phyloP scores from a whole-genome alignment of 2,888 invertebrate species.

The Macaria notata region DNA sequence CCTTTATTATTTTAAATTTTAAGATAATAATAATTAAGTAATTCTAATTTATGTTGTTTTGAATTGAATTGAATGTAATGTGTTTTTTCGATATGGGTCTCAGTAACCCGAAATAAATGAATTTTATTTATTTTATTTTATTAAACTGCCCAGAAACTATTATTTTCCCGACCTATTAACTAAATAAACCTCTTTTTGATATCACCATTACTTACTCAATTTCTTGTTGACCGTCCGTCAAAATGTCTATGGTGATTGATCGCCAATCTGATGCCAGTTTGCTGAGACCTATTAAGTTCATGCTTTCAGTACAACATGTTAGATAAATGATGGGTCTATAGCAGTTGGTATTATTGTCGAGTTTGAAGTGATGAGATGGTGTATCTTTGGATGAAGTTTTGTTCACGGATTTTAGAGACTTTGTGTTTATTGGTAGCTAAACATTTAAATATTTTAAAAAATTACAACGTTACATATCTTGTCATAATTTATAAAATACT shows the following conservation, averaged over 20 bases:
- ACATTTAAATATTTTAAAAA: too few relatives aligned
- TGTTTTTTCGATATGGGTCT: too few relatives aligned
- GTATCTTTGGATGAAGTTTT: neutral
- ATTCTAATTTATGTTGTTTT: too few relatives aligned
- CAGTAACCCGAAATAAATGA: too few relatives aligned
- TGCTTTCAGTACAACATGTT: constrained; percentile 21
- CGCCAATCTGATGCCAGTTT: constrained; percentile 16
- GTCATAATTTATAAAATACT: too few relatives aligned
- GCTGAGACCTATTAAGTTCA: constrained; percentile 19
- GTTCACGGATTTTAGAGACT: neutral
- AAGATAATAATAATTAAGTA: too few relatives aligned
- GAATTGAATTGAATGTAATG: too few relatives aligned
- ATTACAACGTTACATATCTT: too few relatives aligned
- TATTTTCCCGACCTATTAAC: neutral
- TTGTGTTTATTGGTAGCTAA: too few relatives aligned
- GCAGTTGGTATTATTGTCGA: constrained; percentile 13
- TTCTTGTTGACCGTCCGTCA: constrained; percentile 19
- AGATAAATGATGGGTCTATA: constrained; percentile 21
- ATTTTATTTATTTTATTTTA: too few relatives aligned
- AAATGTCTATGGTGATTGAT: constrained; percentile 22
- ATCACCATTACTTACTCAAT: constrained; percentile 17
- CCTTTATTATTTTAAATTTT: too few relatives aligned
- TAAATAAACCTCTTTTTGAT: constrained; percentile 13
- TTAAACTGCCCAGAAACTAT: too few relatives aligned
- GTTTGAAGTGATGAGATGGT: neutral